Percentiles rank a stretch among this genome's conserved stretches.
These are phyloP conservation scores for Cistogaster globosa DNA, from an alignment of 2,888 invertebrate species.

Conservation along the genomic window DNA sequence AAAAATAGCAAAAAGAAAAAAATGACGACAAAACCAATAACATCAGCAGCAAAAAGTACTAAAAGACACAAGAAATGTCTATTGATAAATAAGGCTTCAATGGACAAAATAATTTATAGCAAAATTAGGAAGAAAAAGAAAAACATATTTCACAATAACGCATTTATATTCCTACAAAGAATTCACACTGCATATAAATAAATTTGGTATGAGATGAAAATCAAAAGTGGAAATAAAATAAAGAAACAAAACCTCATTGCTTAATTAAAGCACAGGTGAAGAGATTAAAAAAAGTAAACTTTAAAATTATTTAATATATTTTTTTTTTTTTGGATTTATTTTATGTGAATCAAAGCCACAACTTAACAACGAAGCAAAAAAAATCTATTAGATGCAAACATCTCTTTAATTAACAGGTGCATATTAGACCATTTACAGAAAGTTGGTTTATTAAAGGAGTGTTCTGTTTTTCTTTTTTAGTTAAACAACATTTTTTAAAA, in stretches of 20 bases:
- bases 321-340: neutral
- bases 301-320: neutral
- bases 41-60: slow-evolving; percentile 24
- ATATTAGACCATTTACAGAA: slow-evolving; percentile 65
- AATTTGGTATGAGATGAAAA: slow-evolving; percentile 60
- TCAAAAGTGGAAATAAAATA: slow-evolving; percentile 57
- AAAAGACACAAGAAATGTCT: slow-evolving; percentile 39
- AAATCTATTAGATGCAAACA: slow-evolving; percentile 2
- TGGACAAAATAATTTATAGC: slow-evolving; percentile 16
- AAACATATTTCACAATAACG: slow-evolving; percentile 57
- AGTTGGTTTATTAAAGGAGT: slow-evolving; percentile 60
- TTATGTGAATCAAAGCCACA: slow-evolving; percentile 14
- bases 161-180: slow-evolving; percentile 52
- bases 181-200: slow-evolving; percentile 62
- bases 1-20: slow-evolving; percentile 16
- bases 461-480: slow-evolving; percentile 36
- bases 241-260: slow-evolving; percentile 38
- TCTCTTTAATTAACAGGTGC: slow-evolving; percentile 70
- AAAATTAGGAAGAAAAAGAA: slow-evolving; percentile 27
- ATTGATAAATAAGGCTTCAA: slow-evolving; percentile 60
- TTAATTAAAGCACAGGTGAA: slow-evolving; percentile 41
- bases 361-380: neutral
- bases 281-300: slow-evolving; percentile 13
- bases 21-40: neutral
- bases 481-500: slow-evolving; percentile 54